Base-by-base conservation (phyloP, 1,140 invertebrate species). In the Drosophila mayri region DNA sequence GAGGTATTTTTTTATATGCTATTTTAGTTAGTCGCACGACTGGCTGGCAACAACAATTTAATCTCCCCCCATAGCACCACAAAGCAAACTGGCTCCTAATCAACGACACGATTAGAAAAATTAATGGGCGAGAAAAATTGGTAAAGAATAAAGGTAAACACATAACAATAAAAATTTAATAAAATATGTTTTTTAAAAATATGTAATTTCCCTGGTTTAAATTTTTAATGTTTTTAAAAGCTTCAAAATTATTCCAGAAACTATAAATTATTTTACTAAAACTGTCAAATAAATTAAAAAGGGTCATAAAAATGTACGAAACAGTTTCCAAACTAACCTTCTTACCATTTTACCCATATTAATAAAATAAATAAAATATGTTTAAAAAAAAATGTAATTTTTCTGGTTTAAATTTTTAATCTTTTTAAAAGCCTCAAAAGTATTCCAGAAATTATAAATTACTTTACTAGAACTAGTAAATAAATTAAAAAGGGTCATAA, bases 11-110 rank as follows among this genome's bases (percentile, higher is more conserved):
- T 14, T 46, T 20, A 58, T 54, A 43, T 58, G 46, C 49, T 55
- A 55, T 68, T 49, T 35, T 54, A 70, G 57, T 68, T 55, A 38
- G 55, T 57, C 73, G 74, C 74, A 66, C 74, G 63, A 47, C 74
- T 37, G 57, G 57, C 38, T 75, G 18, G 50, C 70, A 55, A 76
- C 61, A 65, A 76, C 61, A 65, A 75, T 11, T 43, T 60, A 72
- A 50, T 72, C 70, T 49, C 16, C 14, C 16, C n/a, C 18, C 12
- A 20, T n/a, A 70, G 65, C 41, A 50, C 50, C 64, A 41, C 18
- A 64, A 52, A 58, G 22, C 28, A 30, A 52, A 76, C 38, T 57
- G 49, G 49, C 28, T 65, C 14, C 55, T 66, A 62, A 70, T 81
- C 75, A 68, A 61, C 40, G 38, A 4, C 1, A 11, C 52, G 61